Evolutionary conservation across 2,797 vertebrate genomes (phyloP).

Genomic region (Clangula hyemalis): DNA sequence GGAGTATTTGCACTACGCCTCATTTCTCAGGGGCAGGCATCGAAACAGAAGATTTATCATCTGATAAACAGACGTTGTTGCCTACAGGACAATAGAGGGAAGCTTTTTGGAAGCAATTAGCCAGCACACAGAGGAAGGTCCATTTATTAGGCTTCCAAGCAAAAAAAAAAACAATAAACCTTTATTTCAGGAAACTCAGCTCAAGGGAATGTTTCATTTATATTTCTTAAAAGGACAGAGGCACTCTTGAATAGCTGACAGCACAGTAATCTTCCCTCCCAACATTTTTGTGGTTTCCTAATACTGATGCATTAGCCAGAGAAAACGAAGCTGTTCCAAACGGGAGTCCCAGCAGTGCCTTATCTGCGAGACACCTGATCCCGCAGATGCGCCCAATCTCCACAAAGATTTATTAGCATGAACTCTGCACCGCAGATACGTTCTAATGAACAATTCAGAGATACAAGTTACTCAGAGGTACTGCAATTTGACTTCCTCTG

Average conservation of each 20-base stretch:
- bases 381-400: neutral
- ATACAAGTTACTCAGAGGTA: neutral
- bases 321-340: neutral
- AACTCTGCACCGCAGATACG: neutral
- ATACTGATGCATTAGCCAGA: neutral
- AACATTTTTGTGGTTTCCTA: constrained; percentile 12
- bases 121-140: neutral
- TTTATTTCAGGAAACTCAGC: constrained; percentile 30
- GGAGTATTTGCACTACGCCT: constrained; percentile 26
- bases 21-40: neutral
- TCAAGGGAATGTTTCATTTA: constrained; percentile 11
- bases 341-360: neutral
- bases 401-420: neutral
- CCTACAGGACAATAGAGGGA: constrained; percentile 56
- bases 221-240: constrained; percentile 7
- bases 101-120: constrained; percentile 56
- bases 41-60: constrained; percentile 45
- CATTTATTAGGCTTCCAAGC: constrained; percentile 24
- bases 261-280: neutral
- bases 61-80: constrained; percentile 77
- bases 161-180: neutral
- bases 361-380: neutral
- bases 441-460: neutral
- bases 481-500: neutral
- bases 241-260: neutral